Evolutionary conservation across 2,113 vertebrate genomes (phyloP), one percentile per base, ranked within the genome.

Genomic region (Ifrita kowaldi): DNA sequence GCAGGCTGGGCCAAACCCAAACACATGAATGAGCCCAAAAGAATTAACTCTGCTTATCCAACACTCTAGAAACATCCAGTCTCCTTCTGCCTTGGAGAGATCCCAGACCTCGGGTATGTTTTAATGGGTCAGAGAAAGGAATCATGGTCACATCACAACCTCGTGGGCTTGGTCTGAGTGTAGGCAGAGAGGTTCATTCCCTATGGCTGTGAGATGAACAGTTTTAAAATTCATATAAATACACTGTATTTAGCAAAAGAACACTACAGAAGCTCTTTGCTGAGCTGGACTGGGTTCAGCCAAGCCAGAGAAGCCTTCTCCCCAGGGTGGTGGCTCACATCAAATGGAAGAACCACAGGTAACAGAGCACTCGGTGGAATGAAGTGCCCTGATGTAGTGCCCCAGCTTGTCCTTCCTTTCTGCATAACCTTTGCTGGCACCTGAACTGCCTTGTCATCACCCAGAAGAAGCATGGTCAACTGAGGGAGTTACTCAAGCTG

Each of bases 1-100:
- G n/a, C 39, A 86, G 55, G 52, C 64, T 93, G 53, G n/a, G 71
- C 75, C 71, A 73, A 86, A 94, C 50, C 68, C 50, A 32, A 80
- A 30, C 49, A 78, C n/a, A 75, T 46, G 60, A 81, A 89, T 75
- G 60, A 92, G 30, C 49, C 46, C 41, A 35, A 33, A 37, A 82
- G 53, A 94, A 94, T 73, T 83, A 96, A 76, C n/a, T 94, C 68
- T 91, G 69, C 33, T 52, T 83, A 50, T 70, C 60, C 93, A 64
- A 86, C 60, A 74, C 27, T 84, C 55, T 47, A 93, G 89, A 70
- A 84, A 78, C 24, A 90, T 84, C 33, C 76, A 92, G 47, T 32
- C 27, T 70, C 13, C 47, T 86, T 80, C 7, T 57, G 44, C 44
- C 49, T 95, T 86, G 52, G 83, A 94, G 39, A 90, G 42, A 19